Conservation (phyloP, 2,888 invertebrate genomes). For the Luperina testacea region DNA sequence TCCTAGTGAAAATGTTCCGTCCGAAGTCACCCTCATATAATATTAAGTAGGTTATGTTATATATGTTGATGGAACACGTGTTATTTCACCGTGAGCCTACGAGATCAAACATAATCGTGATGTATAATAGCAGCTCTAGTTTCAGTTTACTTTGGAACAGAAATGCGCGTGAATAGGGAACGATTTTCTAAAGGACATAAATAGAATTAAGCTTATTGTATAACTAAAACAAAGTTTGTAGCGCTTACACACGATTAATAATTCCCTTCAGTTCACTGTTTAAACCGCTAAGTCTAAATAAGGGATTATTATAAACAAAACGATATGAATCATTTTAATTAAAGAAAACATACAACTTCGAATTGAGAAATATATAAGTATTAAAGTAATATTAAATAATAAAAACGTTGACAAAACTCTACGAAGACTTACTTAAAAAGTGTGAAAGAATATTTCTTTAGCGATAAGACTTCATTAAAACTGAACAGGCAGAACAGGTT, state of each 20-base stretch:
- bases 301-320: slow-evolving; percentile 18
- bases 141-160: slow-evolving; percentile 53
- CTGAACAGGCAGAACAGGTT: slow-evolving; percentile 24
- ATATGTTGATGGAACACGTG: slow-evolving; percentile 68
- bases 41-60: slow-evolving; percentile 67
- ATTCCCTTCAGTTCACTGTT: slow-evolving; percentile 34
- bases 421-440: slow-evolving; percentile 21
- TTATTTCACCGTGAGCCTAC: slow-evolving; percentile 70
- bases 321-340: slow-evolving; percentile 17
- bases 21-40: slow-evolving; percentile 66
- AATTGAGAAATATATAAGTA: slow-evolving; percentile 2
- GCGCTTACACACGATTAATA: slow-evolving; percentile 29
- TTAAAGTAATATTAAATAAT: not conserved
- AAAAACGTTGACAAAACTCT: slow-evolving; percentile 23
- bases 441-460: slow-evolving; percentile 36
- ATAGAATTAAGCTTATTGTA: slow-evolving; percentile 50
- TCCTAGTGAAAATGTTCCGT: slow-evolving; percentile 66
- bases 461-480: slow-evolving; percentile 43
- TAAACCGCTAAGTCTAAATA: slow-evolving; percentile 14
- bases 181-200: slow-evolving; percentile 45
- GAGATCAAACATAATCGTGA: slow-evolving; percentile 72
- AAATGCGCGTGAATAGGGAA: slow-evolving; percentile 38
- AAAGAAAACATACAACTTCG: slow-evolving; percentile 7
- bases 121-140: slow-evolving; percentile 61
- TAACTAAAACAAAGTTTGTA: slow-evolving; percentile 43